Percentiles rank a stretch among this genome's conserved stretches.
Conservation (phyloP, 2,888 invertebrate genomes). For the Oligia latruncula region DNA sequence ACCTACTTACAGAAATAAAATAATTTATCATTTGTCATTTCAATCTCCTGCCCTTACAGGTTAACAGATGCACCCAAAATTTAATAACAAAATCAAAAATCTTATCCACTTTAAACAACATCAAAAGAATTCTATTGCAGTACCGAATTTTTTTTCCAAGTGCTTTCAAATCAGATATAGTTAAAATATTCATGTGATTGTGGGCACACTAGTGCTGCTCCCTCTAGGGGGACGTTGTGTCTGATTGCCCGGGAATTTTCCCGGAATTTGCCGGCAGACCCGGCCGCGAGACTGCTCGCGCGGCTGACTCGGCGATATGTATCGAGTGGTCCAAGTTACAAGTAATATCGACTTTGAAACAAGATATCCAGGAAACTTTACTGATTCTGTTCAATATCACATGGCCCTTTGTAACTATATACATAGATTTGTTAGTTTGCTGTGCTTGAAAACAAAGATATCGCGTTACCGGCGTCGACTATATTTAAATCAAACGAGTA, state of each 20-base stretch:
- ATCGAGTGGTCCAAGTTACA: slow-evolving; percentile 29
- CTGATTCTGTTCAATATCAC: no score
- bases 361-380: not conserved
- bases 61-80: not conserved
- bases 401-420: no score
- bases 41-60: not conserved
- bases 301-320: slow-evolving; percentile 68
- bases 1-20: not conserved
- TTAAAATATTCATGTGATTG: slow-evolving; percentile 56
- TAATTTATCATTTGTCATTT: not conserved
- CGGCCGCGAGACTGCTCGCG: slow-evolving; percentile 70
- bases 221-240: slow-evolving; percentile 66
- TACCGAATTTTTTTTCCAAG: slow-evolving; percentile 38
- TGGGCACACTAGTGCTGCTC: slow-evolving; percentile 68
- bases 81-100: slow-evolving; percentile 6
- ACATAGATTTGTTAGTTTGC: no score
- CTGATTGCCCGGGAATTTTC: slow-evolving; percentile 78
- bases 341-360: not conserved
- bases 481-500: no score
- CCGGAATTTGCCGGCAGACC: slow-evolving; percentile 71
- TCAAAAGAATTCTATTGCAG: slow-evolving; percentile 20
- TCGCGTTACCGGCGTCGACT: no score
- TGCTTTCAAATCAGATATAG: slow-evolving; percentile 41
- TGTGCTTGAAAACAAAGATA: no score
- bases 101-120: not conserved